These are phyloP conservation scores for Caiman crocodilus DNA, from an alignment of 2,797 vertebrate species.

Conservation along the genomic window DNA sequence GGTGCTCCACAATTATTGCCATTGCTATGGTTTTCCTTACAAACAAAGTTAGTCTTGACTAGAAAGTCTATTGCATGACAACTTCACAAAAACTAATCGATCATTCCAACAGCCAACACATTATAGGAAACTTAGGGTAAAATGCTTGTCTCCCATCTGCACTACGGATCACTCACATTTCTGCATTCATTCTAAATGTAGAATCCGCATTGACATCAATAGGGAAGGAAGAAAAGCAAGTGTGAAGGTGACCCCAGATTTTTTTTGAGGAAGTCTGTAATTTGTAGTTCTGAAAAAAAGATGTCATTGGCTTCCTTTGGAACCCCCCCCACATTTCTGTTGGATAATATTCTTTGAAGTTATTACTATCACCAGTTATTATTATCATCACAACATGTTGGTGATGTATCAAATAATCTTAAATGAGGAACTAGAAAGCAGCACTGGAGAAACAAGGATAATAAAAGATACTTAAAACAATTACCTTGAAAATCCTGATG, in stretches of 20 bases:
- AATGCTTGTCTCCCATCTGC: not conserved
- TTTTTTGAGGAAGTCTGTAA: conserved; percentile 39
- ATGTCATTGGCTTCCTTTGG: not conserved
- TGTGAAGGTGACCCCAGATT: not conserved
- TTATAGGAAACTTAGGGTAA: not conserved
- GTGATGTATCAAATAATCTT: not conserved
- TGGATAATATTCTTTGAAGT: conserved; percentile 33
- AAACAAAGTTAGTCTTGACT: not conserved
- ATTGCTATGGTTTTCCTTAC: conserved; percentile 6
- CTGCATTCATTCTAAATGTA: not conserved
- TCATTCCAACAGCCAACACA: not conserved
- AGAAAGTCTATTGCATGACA: not conserved
- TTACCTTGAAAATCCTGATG: not conserved
- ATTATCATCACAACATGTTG: not conserved
- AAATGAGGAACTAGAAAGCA: not conserved
- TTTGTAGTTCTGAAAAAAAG: not conserved
- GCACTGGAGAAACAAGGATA: not conserved
- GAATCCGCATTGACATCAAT: not conserved
- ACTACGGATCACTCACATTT: not conserved
- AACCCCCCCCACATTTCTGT: not conserved
- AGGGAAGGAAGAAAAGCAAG: not conserved
- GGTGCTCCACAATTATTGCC: not conserved
- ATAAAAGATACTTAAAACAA: not conserved
- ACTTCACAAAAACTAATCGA: not conserved
- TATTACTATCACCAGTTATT: too few species aligned